phyloP scores from a whole-genome alignment of 92 coral and sea anemone genomes.

The Epizoanthus rinbou region DNA sequence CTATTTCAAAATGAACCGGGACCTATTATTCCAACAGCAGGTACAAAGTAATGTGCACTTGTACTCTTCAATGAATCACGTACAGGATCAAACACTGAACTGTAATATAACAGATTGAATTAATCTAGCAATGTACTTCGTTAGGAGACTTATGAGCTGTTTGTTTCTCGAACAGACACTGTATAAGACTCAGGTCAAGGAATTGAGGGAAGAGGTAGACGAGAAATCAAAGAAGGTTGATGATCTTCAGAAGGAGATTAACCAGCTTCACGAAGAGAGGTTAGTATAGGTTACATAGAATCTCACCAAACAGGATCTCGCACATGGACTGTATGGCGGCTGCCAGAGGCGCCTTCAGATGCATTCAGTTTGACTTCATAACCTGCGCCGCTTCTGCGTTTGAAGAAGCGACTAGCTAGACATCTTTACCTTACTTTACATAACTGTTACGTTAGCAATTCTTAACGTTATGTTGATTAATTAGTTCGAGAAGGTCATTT shows the following conservation, averaged over 20 bases:
- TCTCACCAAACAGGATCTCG: not conserved
- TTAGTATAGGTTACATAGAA: not conserved
- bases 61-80: too few species aligned
- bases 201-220: conserved; percentile 90
- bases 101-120: not conserved
- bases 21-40: too few species aligned
- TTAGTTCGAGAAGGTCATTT: too few species aligned
- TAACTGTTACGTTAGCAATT: too few species aligned
- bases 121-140: not conserved
- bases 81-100: not conserved
- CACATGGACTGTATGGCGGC: too few species aligned
- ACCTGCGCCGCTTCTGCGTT: too few species aligned
- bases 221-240: conserved; percentile 82
- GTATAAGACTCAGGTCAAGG: conserved; percentile 97
- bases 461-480: too few species aligned
- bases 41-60: too few species aligned
- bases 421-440: not conserved
- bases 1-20: too few species aligned
- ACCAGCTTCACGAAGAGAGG: conserved; percentile 92
- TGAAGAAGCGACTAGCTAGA: not conserved
- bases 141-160: not conserved
- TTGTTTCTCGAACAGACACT: conserved; percentile 62
- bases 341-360: too few species aligned
- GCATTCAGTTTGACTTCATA: too few species aligned
- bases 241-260: conserved; percentile 75